These are phyloP conservation scores for Rhorus exstirpatorius DNA, from an alignment of 2,888 invertebrate species.

Conservation along the genomic window DNA sequence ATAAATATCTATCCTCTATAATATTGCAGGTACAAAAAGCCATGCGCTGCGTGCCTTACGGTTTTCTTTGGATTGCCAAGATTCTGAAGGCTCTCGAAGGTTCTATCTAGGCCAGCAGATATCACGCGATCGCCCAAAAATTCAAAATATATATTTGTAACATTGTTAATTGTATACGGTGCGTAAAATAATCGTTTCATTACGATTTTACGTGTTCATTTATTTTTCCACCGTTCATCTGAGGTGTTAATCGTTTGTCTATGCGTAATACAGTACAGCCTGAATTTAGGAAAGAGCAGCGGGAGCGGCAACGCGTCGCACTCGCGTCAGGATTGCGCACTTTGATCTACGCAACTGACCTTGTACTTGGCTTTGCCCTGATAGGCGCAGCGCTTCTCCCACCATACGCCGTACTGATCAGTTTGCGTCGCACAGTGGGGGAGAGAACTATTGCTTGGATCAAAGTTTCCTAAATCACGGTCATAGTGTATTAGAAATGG, in stretches of 20 bases:
- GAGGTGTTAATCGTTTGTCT: slow-evolving; percentile 5
- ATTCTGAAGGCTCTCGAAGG: slow-evolving; percentile 60
- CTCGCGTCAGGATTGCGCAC: no score
- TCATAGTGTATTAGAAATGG: neutral
- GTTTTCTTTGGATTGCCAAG: slow-evolving; percentile 63
- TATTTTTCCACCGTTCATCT: neutral
- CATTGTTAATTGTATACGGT: neutral
- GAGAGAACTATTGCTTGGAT: no score
- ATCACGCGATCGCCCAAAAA: slow-evolving; percentile 49
- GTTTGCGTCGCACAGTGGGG: no score
- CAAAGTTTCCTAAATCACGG: no score
- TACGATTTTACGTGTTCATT: neutral
- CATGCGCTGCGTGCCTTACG: slow-evolving; percentile 53
- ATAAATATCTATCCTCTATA: slow-evolving; percentile 79
- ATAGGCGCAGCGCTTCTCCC: no score
- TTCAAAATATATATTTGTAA: slow-evolving; percentile 4
- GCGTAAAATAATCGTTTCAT: neutral
- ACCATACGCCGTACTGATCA: no score
- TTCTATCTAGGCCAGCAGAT: slow-evolving; percentile 56
- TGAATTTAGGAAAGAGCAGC: no score
- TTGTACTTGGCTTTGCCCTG: no score
- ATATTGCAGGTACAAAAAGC: slow-evolving; percentile 82
- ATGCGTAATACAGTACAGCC: no score
- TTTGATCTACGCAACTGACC: no score
- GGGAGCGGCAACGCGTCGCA: no score